Percentiles rank a stretch among this genome's conserved stretches.
Conservation (phyloP, 1,140 invertebrate genomes). For the Papilio glaucus region DNA sequence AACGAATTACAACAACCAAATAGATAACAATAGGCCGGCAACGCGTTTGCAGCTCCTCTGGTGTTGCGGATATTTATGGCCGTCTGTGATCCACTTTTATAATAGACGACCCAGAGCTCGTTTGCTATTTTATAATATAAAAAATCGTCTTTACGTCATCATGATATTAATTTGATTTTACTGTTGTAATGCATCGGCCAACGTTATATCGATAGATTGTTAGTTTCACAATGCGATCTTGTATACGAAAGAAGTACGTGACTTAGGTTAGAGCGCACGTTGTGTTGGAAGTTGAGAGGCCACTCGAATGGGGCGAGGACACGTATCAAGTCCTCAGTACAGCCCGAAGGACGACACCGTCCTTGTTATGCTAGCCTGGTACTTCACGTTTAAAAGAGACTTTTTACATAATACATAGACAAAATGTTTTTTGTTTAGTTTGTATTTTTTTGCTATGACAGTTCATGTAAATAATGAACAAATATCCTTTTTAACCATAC, state of each 20-base stretch:
- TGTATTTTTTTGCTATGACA: not conserved
- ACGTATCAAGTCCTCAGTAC: constrained; percentile 25
- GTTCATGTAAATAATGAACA: too few relatives aligned
- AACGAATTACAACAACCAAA: not conserved
- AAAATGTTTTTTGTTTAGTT: constrained; percentile 6
- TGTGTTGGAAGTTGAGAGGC: constrained; percentile 19
- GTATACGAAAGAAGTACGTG: constrained; percentile 11
- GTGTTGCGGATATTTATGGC: too few relatives aligned
- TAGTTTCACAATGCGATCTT: not conserved
- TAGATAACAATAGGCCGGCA: not conserved
- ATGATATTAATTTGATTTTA: too few relatives aligned
- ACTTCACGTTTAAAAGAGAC: constrained; percentile 10
- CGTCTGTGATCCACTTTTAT: too few relatives aligned
- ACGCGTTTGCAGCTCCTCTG: too few relatives aligned
- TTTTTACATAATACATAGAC: constrained; percentile 10
- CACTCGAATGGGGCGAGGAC: constrained; percentile 25
- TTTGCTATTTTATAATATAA: too few relatives aligned
- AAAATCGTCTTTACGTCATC: too few relatives aligned
- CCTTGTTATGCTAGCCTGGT: constrained; percentile 33
- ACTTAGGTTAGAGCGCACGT: constrained; percentile 16
- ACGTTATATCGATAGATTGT: not conserved
- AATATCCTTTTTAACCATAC: too few relatives aligned
- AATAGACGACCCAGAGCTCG: too few relatives aligned
- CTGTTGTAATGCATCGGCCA: too few relatives aligned
- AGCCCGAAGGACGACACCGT: constrained; percentile 22